These are phyloP conservation scores for Fopius arisanus DNA, from an alignment of 1,140 invertebrate genomes.

Conservation along the genomic window DNA sequence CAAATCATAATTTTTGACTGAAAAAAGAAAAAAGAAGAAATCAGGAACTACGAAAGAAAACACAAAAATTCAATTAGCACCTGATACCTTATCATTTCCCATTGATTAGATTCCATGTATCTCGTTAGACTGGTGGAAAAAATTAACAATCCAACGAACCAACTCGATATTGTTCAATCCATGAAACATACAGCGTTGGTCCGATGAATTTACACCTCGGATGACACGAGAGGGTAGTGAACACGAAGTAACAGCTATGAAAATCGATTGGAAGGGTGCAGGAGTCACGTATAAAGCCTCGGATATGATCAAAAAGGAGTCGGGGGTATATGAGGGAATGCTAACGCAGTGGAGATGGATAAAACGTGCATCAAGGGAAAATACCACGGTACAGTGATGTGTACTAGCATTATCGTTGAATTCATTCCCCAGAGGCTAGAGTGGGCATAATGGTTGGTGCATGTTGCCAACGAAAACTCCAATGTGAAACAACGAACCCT, in stretches of 20 bases:
- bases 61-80: too few species aligned
- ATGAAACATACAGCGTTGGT: too few species aligned
- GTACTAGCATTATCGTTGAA: background rate
- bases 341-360: background rate
- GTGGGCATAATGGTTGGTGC: conserved; percentile 17
- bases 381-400: background rate
- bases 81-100: too few species aligned
- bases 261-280: background rate
- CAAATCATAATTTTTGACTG: too few species aligned
- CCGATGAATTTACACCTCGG: background rate
- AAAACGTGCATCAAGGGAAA: conserved; percentile 6
- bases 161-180: too few species aligned
- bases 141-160: too few species aligned
- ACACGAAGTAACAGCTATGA: background rate
- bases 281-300: background rate
- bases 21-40: too few species aligned
- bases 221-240: background rate
- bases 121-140: too few species aligned
- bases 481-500: conserved; percentile 15
- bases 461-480: conserved; percentile 21
- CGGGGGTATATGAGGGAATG: background rate
- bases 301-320: background rate
- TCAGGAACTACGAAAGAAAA: too few species aligned
- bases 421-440: conserved; percentile 3
- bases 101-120: too few species aligned